Base-by-base conservation (phyloP, 2,113 vertebrate genomes). In the Hiodon alosoides region DNA sequence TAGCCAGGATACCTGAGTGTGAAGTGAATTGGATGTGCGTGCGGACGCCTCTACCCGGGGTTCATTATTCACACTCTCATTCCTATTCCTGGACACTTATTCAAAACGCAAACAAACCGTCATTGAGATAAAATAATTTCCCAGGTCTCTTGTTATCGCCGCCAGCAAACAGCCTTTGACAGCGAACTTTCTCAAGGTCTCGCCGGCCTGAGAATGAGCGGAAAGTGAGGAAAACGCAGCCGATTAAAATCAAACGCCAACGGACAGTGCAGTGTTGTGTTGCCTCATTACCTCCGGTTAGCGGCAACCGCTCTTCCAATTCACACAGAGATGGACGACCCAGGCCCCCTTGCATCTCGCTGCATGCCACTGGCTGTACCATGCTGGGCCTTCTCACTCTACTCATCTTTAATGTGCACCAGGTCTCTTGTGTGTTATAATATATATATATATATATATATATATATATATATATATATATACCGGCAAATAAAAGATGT, bases 241-340 rank as follows among this genome's bases (percentile, higher is more conserved):
- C 48, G 48, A 55, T 55, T 66, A 47, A 67, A 67, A 66, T n/a
- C 53, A 65, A 65, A 74, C 61, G n/a, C 47, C 52, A 50, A 13
- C 50, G 47, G 14, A 7, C 11, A 13, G 52, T 17, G 16, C 11
- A 48, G 31, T 9, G 11, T 54, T 66, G 61, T 9, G 72, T 53
- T 46, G 47, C 16, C 7, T 54, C 62, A 57, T 74, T 48, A 73
- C 51, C 72, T 74, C 14, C 72, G 9, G 53, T 53, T 48, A 8
- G 3, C n/a, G 13, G 14, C 50, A 14, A 53, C 17, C 7, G 8
- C n/a, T 57, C 72, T 66, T 8, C 54, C 72, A 7, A 17, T 66
- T 74, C 55, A 46, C 71, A 16, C 71, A 48, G 60, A 31, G 53
- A 47, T 62, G 57, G 52, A 55, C 72, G 47, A n/a, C 50, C 52